Evolutionary conservation across 2,113 vertebrate genomes (phyloP).

Genomic region (Tinamus guttatus): DNA sequence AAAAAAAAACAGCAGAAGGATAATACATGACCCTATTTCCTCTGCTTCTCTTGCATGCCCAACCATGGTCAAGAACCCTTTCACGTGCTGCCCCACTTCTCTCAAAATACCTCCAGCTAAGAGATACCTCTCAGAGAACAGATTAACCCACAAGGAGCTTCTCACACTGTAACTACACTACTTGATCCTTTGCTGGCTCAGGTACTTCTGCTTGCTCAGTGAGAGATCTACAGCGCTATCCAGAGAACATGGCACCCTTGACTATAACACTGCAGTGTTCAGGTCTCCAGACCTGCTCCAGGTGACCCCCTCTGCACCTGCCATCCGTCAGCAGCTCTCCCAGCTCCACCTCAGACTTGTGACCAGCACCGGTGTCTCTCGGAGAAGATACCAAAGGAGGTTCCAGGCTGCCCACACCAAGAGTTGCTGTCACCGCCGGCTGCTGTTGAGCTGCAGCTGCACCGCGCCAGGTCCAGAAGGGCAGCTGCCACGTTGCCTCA

Average conservation of each 20-base stretch:
- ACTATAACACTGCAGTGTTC: too few species aligned
- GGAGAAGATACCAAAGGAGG: not conserved
- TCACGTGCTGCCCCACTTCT: not conserved
- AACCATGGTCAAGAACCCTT: not conserved
- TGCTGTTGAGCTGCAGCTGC: too few species aligned
- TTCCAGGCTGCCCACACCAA: not conserved
- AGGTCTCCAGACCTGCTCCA: not conserved
- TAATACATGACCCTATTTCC: not conserved
- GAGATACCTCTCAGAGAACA: not conserved
- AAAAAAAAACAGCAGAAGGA: not conserved
- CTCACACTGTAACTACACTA: too few species aligned
- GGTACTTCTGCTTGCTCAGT: too few species aligned
- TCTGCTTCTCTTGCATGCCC: not conserved
- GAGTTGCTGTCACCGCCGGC: not conserved
- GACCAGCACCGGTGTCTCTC: not conserved
- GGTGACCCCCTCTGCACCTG: too few species aligned
- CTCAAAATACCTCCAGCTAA: not conserved
- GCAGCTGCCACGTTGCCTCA: too few species aligned
- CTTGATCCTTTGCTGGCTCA: too few species aligned
- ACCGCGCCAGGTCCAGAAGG: too few species aligned
- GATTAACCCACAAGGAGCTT: not conserved
- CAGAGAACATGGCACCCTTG: not conserved
- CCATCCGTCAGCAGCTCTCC: not conserved
- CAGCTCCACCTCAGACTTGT: not conserved
- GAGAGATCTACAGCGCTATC: not conserved